Base-by-base conservation (phyloP, 2,113 vertebrate genomes). In the Typhlomys cinereus region DNA sequence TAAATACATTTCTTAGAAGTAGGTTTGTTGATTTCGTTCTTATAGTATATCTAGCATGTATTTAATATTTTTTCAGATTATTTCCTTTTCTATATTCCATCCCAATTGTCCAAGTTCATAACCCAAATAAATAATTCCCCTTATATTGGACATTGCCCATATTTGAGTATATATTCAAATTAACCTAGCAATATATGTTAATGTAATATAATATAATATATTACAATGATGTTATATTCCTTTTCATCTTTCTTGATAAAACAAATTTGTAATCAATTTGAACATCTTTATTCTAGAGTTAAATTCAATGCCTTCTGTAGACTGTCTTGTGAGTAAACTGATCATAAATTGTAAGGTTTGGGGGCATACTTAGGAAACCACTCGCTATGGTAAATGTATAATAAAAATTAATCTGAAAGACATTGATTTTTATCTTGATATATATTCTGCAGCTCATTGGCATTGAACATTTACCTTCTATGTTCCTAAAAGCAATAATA, bases 371-470 rank as follows among this genome's bases (percentile, higher is more conserved):
- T 87, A 78, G 70, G 69, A 89, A 96, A 87, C 25, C 36, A 62
- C 62, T 90, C 62, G 90, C 46, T 82, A 71, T 6, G 61, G 6
- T 88, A 95, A 95, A 74, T 81, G 31, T 41, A 57, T 90, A 95
- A 95, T 62, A 41, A 76, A 89, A 50, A 91, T 95, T 89, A 92
- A 91, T 29, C 44, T 76, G 57, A 94, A 95, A 95, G 84, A 31
- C 89, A 96, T 95, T 89, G 93, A 96, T 96, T 96, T 64, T 97
- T 88, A 79, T 96, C 46, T 92, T 92, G 46, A 93, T 90, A 87
- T 90, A 92, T 96, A 89, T 93, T 95, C 95, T 79, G 48, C 81
- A 75, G 46, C 57, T 93, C 69, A 34, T 48, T 91, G 34, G 46
- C 93, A 48, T 95, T 86, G 78, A 94, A 89, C 81, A 85, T 44